Conservation (phyloP, 2,797 vertebrate genomes). For the Gadopsis bispinosus region DNA sequence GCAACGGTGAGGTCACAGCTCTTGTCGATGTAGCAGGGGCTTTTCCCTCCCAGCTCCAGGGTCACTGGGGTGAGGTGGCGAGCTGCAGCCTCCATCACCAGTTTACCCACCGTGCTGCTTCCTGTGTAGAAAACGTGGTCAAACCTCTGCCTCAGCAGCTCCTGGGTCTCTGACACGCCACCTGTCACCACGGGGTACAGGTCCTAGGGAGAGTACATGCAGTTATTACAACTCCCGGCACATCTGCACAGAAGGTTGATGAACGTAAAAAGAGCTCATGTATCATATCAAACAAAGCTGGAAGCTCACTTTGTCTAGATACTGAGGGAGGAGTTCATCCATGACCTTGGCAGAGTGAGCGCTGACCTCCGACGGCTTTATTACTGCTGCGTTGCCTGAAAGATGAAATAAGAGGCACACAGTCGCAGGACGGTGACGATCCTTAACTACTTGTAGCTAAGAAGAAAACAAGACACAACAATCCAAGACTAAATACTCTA, state of each 20-base stretch:
- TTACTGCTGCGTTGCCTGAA: conserved; percentile 82
- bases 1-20: conserved; percentile 85
- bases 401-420: conserved; percentile 1
- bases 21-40: conserved; percentile 93
- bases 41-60: conserved; percentile 94
- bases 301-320: conserved; percentile 82
- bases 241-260: background rate
- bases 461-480: background rate
- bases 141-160: conserved; percentile 87
- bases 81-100: conserved; percentile 90
- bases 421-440: background rate
- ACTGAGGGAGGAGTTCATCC: conserved; percentile 80
- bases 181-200: conserved; percentile 89
- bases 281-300: conserved; percentile 17
- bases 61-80: conserved; percentile 92
- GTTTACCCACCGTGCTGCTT: conserved; percentile 83
- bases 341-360: conserved; percentile 80
- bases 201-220: conserved; percentile 75
- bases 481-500: background rate
- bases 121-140: conserved; percentile 94
- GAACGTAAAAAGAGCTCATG: background rate
- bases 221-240: background rate
- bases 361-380: conserved; percentile 86
- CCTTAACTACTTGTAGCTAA: background rate
- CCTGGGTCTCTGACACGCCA: conserved; percentile 88